phyloP scores from a whole-genome alignment of 2,888 invertebrate species.

The Zygogramma bicolorata region DNA sequence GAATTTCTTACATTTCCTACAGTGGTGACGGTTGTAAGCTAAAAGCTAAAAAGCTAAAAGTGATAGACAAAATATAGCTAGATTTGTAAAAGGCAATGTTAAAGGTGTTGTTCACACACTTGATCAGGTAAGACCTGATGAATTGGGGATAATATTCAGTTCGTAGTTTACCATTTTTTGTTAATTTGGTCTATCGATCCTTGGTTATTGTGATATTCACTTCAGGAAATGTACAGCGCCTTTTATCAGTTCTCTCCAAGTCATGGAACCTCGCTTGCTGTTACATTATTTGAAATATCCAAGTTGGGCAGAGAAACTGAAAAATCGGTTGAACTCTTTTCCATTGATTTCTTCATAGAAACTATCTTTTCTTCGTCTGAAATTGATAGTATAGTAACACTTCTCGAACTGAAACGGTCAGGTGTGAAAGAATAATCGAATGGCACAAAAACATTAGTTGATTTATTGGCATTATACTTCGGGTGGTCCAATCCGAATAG shows the following conservation, averaged over 20 bases:
- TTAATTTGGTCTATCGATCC: background rate
- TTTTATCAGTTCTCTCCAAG: background rate
- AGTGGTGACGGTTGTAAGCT: background rate
- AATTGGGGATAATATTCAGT: background rate
- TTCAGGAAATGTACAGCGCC: conserved; percentile 1
- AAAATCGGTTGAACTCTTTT: conserved; percentile 1
- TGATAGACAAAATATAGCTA: background rate
- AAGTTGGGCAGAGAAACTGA: no score
- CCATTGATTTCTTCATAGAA: background rate
- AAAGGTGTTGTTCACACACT: background rate
- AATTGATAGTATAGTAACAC: no score
- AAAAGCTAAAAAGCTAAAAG: background rate
- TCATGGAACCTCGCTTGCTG: background rate
- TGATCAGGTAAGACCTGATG: background rate
- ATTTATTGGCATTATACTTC: no score
- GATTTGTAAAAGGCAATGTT: conserved; percentile 11
- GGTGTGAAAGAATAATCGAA: no score
- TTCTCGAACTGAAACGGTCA: no score
- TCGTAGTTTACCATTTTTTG: background rate
- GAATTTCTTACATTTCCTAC: background rate
- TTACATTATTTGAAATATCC: no score
- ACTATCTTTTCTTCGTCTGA: background rate
- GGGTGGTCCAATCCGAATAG: no score
- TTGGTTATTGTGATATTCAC: background rate
- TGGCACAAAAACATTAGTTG: no score